Conservation (phyloP, 53 echinoderm and acorn worm genomes). For the Astropecten irregularis region DNA sequence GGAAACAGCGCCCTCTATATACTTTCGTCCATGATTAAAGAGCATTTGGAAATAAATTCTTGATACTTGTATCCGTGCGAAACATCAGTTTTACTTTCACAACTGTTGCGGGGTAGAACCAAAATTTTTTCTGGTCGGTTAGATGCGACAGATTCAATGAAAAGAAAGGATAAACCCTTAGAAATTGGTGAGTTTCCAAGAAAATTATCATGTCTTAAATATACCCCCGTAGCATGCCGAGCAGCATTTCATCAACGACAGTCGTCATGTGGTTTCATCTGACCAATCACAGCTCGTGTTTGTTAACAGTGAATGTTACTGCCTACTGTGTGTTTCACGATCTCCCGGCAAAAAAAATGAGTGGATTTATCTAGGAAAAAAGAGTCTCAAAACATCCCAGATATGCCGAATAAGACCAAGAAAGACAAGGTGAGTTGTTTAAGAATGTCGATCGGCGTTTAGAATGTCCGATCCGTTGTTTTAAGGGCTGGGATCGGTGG, state of each 20-base stretch:
- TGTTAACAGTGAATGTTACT: constrained; percentile 41
- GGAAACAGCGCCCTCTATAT: too few relatives aligned
- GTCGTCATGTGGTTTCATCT: constrained; percentile 49
- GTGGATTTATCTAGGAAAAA: constrained; percentile 51
- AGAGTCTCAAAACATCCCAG: constrained; percentile 45
- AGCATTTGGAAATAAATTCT: too few relatives aligned
- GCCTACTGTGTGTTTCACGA: constrained; percentile 22
- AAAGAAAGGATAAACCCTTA: too few relatives aligned
- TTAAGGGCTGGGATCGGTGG: background rate
- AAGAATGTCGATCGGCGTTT: background rate
- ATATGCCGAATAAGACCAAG: constrained; percentile 84
- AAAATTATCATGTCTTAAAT: too few relatives aligned
- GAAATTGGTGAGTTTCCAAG: too few relatives aligned
- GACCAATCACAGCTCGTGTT: constrained; percentile 59
- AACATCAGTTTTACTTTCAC: too few relatives aligned
- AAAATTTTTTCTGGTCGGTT: too few relatives aligned
- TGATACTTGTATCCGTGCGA: too few relatives aligned
- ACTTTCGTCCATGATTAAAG: too few relatives aligned
- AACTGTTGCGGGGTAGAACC: too few relatives aligned
- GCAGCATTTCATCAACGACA: constrained; percentile 37
- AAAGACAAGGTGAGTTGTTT: constrained; percentile 74
- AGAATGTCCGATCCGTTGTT: background rate
- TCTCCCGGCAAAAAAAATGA: constrained; percentile 53
- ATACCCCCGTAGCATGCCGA: too few relatives aligned
- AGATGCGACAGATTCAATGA: too few relatives aligned